These are phyloP conservation scores for Sphaerodactylus townsendi DNA, from an alignment of 2,113 vertebrate species.

Conservation along the genomic window DNA sequence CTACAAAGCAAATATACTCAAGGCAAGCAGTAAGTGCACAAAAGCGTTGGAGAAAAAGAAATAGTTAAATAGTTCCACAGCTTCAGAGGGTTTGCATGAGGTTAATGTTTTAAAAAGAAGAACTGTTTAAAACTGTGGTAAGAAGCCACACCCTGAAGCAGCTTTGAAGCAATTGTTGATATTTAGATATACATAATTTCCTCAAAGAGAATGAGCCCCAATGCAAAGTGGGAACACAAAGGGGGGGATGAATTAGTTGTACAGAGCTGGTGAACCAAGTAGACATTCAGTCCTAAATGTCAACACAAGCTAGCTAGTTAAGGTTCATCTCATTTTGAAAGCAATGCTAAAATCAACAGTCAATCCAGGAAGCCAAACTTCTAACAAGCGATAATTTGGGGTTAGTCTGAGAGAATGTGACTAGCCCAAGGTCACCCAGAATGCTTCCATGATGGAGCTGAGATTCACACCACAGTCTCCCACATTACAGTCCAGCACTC, in stretches of 20 bases:
- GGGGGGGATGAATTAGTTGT: accelerated
- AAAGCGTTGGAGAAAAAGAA: too few species aligned
- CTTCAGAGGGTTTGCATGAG: constrained; percentile 43
- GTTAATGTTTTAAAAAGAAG: constrained; percentile 45
- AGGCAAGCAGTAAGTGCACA: too few species aligned
- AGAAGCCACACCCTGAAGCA: constrained; percentile 37
- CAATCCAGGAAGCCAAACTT: neutral
- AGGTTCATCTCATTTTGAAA: neutral
- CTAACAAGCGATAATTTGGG: neutral
- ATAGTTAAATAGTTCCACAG: constrained; percentile 12
- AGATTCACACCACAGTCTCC: too few species aligned
- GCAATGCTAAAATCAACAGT: neutral
- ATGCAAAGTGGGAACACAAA: neutral
- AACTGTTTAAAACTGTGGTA: too few species aligned
- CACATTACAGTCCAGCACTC: too few species aligned
- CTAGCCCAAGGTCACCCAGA: too few species aligned
- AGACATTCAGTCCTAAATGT: accelerated
- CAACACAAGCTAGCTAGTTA: accelerated
- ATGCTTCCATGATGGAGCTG: too few species aligned
- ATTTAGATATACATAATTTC: constrained; percentile 20
- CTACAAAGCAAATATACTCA: too few species aligned
- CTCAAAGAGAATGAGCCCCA: neutral
- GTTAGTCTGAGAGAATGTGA: too few species aligned
- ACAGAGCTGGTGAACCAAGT: neutral
- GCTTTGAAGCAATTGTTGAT: constrained; percentile 51